Percentiles rank a stretch among this genome's conserved stretches.
phyloP scores from a whole-genome alignment of 2,797 vertebrate species.

The Ambastaia sidthimunki region DNA sequence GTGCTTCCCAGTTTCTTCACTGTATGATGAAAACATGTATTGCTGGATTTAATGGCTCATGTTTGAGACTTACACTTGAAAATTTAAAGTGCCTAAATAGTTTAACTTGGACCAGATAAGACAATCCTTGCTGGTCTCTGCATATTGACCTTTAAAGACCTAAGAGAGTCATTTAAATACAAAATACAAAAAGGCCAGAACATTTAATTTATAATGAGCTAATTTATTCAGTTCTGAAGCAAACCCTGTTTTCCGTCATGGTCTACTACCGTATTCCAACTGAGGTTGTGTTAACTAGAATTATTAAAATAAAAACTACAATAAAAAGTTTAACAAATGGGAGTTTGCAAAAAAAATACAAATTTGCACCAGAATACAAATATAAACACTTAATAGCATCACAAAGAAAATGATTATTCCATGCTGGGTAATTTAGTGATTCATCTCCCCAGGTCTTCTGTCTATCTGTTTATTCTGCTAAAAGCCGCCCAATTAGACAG shows the following conservation, averaged over 20 bases:
- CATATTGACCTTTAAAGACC: constrained; percentile 33
- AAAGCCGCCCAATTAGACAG: no score
- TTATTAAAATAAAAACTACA: not conserved
- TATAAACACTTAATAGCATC: no score
- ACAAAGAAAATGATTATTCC: no score
- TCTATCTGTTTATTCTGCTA: no score
- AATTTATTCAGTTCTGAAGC: constrained; percentile 22
- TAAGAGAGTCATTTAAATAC: constrained; percentile 6
- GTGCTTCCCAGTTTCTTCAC: constrained; percentile 23
- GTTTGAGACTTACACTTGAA: constrained; percentile 27
- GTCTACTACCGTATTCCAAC: not conserved
- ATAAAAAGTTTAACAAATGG: not conserved
- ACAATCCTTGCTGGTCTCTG: constrained; percentile 8
- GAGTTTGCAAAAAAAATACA: no score
- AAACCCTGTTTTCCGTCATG: constrained; percentile 10
- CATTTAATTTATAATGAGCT: constrained; percentile 30
- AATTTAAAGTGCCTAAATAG: constrained; percentile 26
- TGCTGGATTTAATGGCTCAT: constrained; percentile 29
- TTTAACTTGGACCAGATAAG: constrained; percentile 11
- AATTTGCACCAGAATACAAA: no score
- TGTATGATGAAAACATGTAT: constrained; percentile 27
- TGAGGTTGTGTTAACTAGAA: not conserved
- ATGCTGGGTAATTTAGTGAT: no score
- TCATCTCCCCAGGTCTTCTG: no score
- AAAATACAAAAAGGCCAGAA: constrained; percentile 14